These are phyloP conservation scores for Clarias laeviceps DNA, from an alignment of 2,797 vertebrate species.

Conservation along the genomic window DNA sequence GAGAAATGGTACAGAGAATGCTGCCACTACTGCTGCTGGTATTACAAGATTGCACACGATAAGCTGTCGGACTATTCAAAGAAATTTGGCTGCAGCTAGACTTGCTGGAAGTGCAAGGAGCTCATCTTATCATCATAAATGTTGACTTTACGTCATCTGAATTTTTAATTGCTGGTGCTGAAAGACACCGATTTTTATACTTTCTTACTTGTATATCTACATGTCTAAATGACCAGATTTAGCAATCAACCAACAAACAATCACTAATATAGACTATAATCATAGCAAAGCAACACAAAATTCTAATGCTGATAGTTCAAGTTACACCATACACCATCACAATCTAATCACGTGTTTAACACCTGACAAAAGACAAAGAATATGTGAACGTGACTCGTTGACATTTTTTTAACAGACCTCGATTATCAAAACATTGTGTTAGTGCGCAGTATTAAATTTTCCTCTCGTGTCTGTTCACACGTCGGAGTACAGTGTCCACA, in stretches of 20 bases:
- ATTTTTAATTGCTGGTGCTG: too few species aligned
- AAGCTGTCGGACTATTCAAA: too few species aligned
- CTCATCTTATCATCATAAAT: too few species aligned
- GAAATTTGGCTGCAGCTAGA: too few species aligned
- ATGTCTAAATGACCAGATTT: not conserved
- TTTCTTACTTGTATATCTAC: not conserved
- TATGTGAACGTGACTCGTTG: not conserved
- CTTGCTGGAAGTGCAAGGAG: too few species aligned
- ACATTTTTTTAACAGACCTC: conserved; percentile 34
- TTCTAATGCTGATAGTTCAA: conserved; percentile 3
- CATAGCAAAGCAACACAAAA: not conserved
- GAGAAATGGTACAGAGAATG: too few species aligned
- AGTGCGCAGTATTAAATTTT: conserved; percentile 54
- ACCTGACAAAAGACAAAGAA: conserved; percentile 19
- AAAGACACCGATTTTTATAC: too few species aligned
- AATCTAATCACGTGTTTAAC: conserved; percentile 17
- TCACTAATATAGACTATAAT: not conserved
- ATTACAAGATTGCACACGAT: too few species aligned
- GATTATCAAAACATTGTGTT: conserved; percentile 50
- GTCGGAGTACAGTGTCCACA: conserved; percentile 55
- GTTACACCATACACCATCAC: not conserved
- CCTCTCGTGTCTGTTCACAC: conserved; percentile 51
- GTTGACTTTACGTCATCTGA: too few species aligned
- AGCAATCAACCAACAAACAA: not conserved
- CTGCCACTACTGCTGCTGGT: too few species aligned